phyloP scores from a whole-genome alignment of 1,140 invertebrate species.

The Euura saliciscinereae region DNA sequence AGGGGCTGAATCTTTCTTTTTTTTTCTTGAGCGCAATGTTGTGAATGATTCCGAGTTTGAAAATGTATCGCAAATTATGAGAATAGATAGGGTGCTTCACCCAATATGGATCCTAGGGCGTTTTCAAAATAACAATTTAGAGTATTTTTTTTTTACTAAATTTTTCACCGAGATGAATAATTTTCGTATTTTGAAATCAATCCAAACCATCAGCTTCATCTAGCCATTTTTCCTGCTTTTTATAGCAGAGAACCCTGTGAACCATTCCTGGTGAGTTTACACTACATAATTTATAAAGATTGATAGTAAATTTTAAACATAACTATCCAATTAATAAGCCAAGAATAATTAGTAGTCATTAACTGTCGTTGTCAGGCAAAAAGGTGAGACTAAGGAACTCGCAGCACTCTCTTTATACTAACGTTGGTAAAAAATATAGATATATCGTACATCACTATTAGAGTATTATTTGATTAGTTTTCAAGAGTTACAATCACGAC shows the following conservation, averaged over 20 bases:
- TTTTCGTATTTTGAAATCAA: too few relatives aligned
- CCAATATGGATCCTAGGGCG: background rate
- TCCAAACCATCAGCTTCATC: too few relatives aligned
- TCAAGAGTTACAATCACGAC: background rate
- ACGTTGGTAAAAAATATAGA: slow-evolving; percentile 6
- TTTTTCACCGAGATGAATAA: too few relatives aligned
- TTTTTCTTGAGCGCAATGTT: too few relatives aligned
- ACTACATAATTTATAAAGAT: background rate
- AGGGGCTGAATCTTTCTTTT: too few relatives aligned
- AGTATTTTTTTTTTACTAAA: too few relatives aligned
- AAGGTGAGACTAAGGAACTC: slow-evolving; percentile 1
- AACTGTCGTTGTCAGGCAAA: slow-evolving; percentile 2
- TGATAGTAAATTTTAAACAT: background rate
- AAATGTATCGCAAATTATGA: background rate
- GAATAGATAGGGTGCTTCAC: background rate
- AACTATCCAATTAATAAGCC: background rate
- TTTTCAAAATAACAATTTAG: too few relatives aligned
- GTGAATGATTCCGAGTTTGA: background rate
- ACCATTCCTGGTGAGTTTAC: background rate
- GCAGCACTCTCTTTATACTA: background rate
- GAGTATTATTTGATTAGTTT: slow-evolving; percentile 6
- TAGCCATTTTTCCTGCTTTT: too few relatives aligned
- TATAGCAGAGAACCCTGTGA: background rate
- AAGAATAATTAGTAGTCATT: background rate
- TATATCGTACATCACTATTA: background rate